Conservation (phyloP, 2,888 invertebrate genomes). For the Ischnus inquisitorius region DNA sequence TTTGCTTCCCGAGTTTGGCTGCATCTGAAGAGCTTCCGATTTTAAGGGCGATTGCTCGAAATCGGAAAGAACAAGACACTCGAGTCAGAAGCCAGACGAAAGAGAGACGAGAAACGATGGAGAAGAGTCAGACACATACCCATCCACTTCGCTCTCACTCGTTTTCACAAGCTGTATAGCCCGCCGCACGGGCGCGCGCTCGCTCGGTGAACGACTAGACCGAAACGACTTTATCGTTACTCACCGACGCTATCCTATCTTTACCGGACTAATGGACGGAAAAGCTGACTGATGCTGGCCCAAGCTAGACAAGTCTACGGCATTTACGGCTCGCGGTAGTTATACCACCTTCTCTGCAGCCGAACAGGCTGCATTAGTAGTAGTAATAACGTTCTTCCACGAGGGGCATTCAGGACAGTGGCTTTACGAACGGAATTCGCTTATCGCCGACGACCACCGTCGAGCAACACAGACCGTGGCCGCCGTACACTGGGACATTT, state of each 20-base stretch:
- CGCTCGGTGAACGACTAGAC: constrained; percentile 55
- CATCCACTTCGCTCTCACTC: constrained; percentile 7
- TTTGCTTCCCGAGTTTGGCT: background rate
- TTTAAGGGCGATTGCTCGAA: constrained; percentile 35
- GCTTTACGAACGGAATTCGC: constrained; percentile 61
- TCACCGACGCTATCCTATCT: constrained; percentile 58
- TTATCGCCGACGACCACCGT: constrained; percentile 60
- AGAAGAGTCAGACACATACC: background rate
- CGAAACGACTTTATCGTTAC: constrained; percentile 66
- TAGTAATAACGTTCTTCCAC: constrained; percentile 27
- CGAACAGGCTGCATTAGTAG: constrained; percentile 21
- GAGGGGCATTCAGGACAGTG: constrained; percentile 30
- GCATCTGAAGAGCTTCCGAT: constrained; percentile 16
- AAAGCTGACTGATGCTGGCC: constrained; percentile 59
- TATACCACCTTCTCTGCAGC: constrained; percentile 43
- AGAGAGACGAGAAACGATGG: constrained; percentile 39
- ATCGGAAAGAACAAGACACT: constrained; percentile 34
- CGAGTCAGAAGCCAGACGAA: constrained; percentile 29
- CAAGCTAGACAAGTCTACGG: constrained; percentile 35
- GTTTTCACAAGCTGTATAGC: constrained; percentile 23
- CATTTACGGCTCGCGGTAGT: constrained; percentile 35
- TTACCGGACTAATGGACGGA: constrained; percentile 66
- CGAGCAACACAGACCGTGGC: constrained; percentile 16
- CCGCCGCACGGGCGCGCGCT: constrained; percentile 1
- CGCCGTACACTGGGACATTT: constrained; percentile 39